Evolutionary conservation across 2,888 invertebrate species (phyloP).

Genomic region (Globia sparganii): DNA sequence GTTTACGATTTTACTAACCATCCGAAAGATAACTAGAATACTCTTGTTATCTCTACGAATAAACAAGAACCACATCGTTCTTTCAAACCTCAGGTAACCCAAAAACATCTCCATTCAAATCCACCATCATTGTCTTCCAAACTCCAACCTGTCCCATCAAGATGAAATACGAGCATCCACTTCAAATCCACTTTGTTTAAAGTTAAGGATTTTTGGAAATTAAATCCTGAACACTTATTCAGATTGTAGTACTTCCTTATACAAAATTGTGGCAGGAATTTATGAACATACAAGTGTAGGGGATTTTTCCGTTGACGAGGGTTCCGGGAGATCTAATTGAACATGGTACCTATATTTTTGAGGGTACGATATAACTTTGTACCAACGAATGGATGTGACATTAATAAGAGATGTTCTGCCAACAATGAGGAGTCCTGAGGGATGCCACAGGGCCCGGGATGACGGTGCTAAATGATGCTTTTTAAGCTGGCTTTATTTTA

Average conservation of each 20-base stretch:
- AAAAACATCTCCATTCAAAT: background rate
- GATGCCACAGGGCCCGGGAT: conserved; percentile 44
- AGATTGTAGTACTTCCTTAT: conserved; percentile 71
- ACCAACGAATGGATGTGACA: conserved; percentile 60
- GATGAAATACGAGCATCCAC: conserved; percentile 48
- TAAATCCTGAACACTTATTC: conserved; percentile 56
- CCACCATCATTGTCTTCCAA: conserved; percentile 18
- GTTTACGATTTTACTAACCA: background rate
- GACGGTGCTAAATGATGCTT: conserved; percentile 57
- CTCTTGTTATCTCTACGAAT: background rate
- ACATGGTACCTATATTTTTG: conserved; percentile 70
- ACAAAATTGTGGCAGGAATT: conserved; percentile 74
- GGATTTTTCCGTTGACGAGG: conserved; percentile 82
- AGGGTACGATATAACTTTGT: conserved; percentile 52
- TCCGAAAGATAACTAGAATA: background rate
- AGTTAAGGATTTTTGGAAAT: conserved; percentile 58
- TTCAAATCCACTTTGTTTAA: conserved; percentile 48
- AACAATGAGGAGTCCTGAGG: conserved; percentile 58
- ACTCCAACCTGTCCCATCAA: conserved; percentile 14
- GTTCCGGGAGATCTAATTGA: conserved; percentile 79
- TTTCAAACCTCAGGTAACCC: background rate
- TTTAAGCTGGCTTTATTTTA: conserved; percentile 32
- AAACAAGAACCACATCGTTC: background rate
- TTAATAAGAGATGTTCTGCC: conserved; percentile 61
- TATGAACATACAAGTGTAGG: conserved; percentile 77